Evolutionary conservation across 2,113 vertebrate genomes (phyloP).

Genomic region (Sinosuthora webbiana): DNA sequence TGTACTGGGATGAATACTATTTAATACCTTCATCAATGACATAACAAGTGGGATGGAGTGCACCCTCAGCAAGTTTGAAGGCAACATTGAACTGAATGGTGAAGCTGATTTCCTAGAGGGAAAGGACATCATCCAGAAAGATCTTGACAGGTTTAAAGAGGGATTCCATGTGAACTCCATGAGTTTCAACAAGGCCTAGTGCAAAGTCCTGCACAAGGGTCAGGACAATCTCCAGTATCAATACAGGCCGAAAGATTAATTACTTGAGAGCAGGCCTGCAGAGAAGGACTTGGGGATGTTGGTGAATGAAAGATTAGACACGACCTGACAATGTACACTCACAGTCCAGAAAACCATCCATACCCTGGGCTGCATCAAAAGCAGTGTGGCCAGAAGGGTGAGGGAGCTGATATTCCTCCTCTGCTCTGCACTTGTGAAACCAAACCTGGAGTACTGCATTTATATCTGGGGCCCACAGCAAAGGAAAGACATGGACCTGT

Average conservation of each 20-base stretch:
- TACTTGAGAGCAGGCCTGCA: not conserved
- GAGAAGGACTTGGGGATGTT: not conserved
- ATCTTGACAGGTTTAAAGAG: not conserved
- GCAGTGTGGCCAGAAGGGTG: not conserved
- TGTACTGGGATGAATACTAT: not conserved
- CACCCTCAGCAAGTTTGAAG: not conserved
- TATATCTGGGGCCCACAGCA: not conserved
- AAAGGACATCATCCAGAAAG: not conserved
- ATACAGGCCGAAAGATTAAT: not conserved
- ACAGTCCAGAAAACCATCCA: rapidly evolving
- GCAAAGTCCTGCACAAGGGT: not conserved
- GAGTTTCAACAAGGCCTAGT: not conserved
- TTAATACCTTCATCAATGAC: not conserved
- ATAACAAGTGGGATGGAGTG: not conserved
- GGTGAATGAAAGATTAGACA: not conserved
- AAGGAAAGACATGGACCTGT: not conserved
- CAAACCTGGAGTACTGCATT: not conserved
- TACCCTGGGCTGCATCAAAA: not conserved
- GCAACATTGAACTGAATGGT: not conserved
- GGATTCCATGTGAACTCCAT: rapidly evolving
- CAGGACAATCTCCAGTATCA: not conserved
- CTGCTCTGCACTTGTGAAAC: not conserved
- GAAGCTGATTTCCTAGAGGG: not conserved
- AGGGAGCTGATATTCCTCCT: not conserved
- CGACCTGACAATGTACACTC: not conserved